Evolutionary conservation across 2,113 vertebrate genomes (phyloP), one percentile per base, ranked within the genome.

Genomic region (Saguinus midas): DNA sequence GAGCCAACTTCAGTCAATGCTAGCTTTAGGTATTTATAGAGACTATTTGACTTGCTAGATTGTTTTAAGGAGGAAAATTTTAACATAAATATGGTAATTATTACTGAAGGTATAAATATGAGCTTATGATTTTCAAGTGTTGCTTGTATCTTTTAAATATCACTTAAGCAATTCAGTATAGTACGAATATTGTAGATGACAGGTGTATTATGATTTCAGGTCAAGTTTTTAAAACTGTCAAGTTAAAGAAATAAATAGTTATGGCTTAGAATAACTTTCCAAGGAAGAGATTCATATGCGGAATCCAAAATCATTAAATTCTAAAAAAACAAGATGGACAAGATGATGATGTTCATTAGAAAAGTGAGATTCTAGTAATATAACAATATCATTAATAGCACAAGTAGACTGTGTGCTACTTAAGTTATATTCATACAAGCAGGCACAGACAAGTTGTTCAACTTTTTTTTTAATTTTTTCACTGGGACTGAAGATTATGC

Each of bases 1-100:
- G 8, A 91, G 75, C 45, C 21, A 93, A 93, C 3, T 81, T 94
- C 14, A 97, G 64, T 89, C 58, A 91, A 78, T 76, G 20, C 21
- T 85, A 81, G 16, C 48, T 76, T 92, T 92, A 88, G 50, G 92
- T 93, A 80, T 76, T 90, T 79, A 90, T 32, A 93, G 25, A 79
- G 9, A 82, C 7, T 70, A 58, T 79, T 61, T 86, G 57, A 94
- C 27, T 86, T 91, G 43, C 76, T 12, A 91, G 37, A 50, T 52
- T 78, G 66, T 58, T 80, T 20, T 23, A 70, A 90, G 85, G 45
- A 52, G 12, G 21, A 5, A 96, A 94, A 87, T 48, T 48, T 27
- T 87, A 84, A 72, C 89, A 64, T 18, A 88, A 75, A 72, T 81
- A 72, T 94, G 11, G 11, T 76, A 73, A 83, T 80, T 72, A 76